Conservation (phyloP, 2,113 vertebrate species). For the Neotragus moschatus region DNA sequence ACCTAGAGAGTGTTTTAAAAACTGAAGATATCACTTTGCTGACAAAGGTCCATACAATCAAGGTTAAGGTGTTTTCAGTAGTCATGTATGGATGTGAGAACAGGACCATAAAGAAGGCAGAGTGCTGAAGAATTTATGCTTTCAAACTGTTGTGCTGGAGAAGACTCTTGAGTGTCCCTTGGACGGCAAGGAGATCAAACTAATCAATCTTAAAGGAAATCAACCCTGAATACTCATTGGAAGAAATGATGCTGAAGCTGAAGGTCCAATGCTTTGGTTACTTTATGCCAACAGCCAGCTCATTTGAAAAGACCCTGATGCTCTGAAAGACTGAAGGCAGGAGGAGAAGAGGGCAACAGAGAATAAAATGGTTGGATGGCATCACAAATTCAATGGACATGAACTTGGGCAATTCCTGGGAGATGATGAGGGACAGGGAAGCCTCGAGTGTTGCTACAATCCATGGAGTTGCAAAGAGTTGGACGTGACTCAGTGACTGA, state of each 20-base stretch:
- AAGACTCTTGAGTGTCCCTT: not conserved
- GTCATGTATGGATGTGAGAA: not conserved
- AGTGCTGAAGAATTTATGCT: not conserved
- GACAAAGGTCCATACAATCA: not conserved
- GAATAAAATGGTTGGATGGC: not conserved
- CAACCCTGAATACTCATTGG: not conserved
- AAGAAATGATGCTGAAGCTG: not conserved
- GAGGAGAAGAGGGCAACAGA: not conserved
- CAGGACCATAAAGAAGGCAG: not conserved
- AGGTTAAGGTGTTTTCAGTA: not conserved
- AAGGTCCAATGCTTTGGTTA: not conserved
- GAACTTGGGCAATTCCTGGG: not conserved
- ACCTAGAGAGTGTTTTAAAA: not conserved
- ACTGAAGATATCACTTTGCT: not conserved
- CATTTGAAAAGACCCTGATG: not conserved
- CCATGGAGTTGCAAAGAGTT: not conserved
- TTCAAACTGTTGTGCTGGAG: not conserved
- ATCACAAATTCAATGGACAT: not conserved
- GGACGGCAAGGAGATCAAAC: not conserved
- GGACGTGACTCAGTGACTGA: not conserved
- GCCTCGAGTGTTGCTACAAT: not conserved
- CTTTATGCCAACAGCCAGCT: not conserved
- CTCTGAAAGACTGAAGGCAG: not conserved
- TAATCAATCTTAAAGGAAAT: not conserved
- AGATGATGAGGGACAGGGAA: not conserved